Conservation (phyloP, 2,113 vertebrate species). For the Alectura lathami region DNA sequence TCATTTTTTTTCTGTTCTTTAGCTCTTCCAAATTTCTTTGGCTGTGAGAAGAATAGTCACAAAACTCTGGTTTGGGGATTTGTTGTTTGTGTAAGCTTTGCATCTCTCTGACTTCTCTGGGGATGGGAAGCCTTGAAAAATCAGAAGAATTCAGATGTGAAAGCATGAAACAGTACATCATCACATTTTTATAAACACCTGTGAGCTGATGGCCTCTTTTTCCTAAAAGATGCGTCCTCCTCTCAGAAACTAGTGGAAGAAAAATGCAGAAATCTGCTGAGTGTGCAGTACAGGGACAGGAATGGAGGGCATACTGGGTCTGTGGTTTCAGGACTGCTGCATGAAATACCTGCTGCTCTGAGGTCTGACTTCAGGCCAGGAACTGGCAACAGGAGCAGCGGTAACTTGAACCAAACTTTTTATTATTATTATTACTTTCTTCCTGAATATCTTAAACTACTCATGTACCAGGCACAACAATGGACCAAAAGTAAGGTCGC, state of each 20-base stretch:
- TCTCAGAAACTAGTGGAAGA: background rate
- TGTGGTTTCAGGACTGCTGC: background rate
- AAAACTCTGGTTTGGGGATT: background rate
- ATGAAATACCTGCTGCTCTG: background rate
- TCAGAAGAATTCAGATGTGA: background rate
- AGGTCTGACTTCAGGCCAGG: background rate
- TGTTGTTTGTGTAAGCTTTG: background rate
- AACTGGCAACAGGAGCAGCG: background rate
- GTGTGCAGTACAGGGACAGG: background rate
- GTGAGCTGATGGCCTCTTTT: background rate
- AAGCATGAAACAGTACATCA: background rate
- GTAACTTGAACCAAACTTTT: background rate
- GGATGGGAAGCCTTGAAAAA: background rate
- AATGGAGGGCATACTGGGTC: background rate
- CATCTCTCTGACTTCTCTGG: background rate
- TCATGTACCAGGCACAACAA: rapidly evolving
- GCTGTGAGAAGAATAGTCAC: background rate
- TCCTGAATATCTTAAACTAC: background rate
- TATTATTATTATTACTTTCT: background rate
- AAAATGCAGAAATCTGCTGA: background rate
- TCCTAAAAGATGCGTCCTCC: background rate
- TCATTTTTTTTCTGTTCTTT: background rate
- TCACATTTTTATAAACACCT: background rate
- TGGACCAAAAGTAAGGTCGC: background rate
- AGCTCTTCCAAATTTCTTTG: background rate